phyloP scores from a whole-genome alignment of 2,797 vertebrate species.

The Falco novaeseelandiae region DNA sequence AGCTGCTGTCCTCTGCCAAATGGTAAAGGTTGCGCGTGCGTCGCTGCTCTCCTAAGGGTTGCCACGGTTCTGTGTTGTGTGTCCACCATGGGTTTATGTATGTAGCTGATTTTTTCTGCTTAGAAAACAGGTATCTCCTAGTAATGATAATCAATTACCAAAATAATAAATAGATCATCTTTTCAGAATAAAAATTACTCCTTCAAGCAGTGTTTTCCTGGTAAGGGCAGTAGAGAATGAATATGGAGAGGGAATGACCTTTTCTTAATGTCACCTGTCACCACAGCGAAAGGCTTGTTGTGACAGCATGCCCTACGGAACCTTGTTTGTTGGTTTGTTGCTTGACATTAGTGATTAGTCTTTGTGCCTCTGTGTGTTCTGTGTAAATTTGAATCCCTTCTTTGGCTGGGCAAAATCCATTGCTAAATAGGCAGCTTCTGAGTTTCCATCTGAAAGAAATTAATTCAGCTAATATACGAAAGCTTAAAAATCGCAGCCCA shows the following conservation, averaged over 20 bases:
- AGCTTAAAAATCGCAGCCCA: not conserved
- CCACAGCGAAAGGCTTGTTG: constrained; percentile 38
- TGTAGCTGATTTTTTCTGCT: not conserved
- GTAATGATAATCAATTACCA: not conserved
- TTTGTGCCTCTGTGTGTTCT: not conserved
- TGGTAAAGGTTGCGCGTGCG: not conserved
- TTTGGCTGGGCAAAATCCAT: not conserved
- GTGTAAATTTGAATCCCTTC: not conserved
- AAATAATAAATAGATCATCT: not conserved
- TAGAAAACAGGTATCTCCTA: not conserved
- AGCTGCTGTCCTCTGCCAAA: not conserved
- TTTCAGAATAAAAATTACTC: constrained; percentile 13
- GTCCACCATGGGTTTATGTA: not conserved
- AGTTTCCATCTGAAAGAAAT: not conserved
- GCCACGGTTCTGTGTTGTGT: not conserved
- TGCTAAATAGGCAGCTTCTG: not conserved
- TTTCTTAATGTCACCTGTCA: constrained; percentile 75
- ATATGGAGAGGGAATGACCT: constrained; percentile 55
- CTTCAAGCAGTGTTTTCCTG: not conserved
- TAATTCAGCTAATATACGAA: not conserved
- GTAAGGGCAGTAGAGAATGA: constrained; percentile 15
- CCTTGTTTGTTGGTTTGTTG: constrained; percentile 8
- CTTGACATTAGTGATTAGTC: constrained; percentile 36
- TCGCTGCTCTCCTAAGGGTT: not conserved
- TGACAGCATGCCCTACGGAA: constrained; percentile 49